phyloP scores from a whole-genome alignment of 2,888 invertebrate species.

The Spodoptera picta region DNA sequence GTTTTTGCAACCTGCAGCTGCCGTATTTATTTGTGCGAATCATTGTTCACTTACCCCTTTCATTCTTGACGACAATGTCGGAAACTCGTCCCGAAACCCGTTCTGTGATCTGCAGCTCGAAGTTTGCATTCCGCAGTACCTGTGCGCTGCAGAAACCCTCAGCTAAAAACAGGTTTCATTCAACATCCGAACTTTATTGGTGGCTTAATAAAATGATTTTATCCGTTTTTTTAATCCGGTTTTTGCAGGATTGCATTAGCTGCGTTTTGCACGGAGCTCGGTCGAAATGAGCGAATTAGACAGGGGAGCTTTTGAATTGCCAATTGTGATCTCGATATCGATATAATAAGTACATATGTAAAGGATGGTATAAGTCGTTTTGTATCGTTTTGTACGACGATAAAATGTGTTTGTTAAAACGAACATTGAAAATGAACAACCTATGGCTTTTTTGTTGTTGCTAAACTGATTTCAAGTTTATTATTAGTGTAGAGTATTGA shows the following conservation, averaged over 20 bases:
- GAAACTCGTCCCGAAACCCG: slow-evolving; percentile 69
- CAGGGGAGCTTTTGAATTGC: slow-evolving; percentile 55
- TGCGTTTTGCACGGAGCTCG: slow-evolving; percentile 64
- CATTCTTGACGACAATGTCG: slow-evolving; percentile 50
- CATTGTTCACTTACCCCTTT: slow-evolving; percentile 56
- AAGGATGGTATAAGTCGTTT: slow-evolving; percentile 34
- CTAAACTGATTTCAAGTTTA: no score
- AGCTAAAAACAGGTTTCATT: slow-evolving; percentile 64
- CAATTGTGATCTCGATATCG: slow-evolving; percentile 57
- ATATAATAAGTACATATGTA: slow-evolving; percentile 37
- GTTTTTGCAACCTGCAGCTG: slow-evolving; percentile 65
- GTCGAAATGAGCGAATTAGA: slow-evolving; percentile 58
- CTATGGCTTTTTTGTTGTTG: no score
- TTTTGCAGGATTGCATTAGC: slow-evolving; percentile 58
- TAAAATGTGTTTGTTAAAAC: slow-evolving; percentile 35
- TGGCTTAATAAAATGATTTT: slow-evolving; percentile 44
- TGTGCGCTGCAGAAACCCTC: slow-evolving; percentile 74
- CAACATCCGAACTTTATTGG: slow-evolving; percentile 52
- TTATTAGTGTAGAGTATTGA: no score
- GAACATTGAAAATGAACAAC: no score
- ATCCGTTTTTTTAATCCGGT: slow-evolving; percentile 53
- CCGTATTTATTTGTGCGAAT: slow-evolving; percentile 55
- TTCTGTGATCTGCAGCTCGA: slow-evolving; percentile 72
- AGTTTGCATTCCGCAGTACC: slow-evolving; percentile 81
- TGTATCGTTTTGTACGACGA: slow-evolving; percentile 36